phyloP scores from a whole-genome alignment of 92 coral and sea anemone genomes.

The Hydrozoanthus gracilis region DNA sequence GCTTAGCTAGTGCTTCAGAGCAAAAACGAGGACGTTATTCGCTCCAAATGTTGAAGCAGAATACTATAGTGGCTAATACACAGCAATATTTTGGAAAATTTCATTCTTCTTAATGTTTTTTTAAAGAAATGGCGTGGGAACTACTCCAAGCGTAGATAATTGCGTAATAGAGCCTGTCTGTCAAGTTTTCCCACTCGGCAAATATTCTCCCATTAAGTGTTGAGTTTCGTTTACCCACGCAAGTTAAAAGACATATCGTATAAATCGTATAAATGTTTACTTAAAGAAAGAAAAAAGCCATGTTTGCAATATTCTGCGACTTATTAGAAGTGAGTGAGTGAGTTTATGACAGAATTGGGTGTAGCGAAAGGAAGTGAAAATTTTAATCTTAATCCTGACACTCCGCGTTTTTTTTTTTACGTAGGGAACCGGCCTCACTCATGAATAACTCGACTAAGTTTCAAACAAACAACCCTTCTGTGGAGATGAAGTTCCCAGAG shows the following conservation, averaged over 20 bases:
- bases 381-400: background rate
- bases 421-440: background rate
- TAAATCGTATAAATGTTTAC: slow-evolving; percentile 5
- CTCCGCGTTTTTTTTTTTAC: background rate
- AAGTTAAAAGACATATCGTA: background rate
- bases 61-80: background rate
- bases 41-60: background rate
- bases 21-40: background rate
- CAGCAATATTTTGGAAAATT: background rate
- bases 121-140: slow-evolving; percentile 17
- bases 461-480: background rate
- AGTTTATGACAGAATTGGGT: background rate
- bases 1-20: background rate
- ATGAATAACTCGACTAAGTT: slow-evolving; percentile 72
- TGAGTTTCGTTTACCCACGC: slow-evolving; percentile 7
- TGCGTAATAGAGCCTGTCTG: slow-evolving; percentile 35
- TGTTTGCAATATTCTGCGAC: background rate
- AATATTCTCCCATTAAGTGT: slow-evolving; percentile 35
- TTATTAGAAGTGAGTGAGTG: background rate
- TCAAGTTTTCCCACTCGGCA: slow-evolving; percentile 20
- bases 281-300: background rate
- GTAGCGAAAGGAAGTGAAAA: too few species aligned
- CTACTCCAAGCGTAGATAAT: background rate
- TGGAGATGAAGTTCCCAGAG: slow-evolving; percentile 59
- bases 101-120: background rate